Conservation (phyloP, 2,797 vertebrate species). For the Sorex maritimensis region DNA sequence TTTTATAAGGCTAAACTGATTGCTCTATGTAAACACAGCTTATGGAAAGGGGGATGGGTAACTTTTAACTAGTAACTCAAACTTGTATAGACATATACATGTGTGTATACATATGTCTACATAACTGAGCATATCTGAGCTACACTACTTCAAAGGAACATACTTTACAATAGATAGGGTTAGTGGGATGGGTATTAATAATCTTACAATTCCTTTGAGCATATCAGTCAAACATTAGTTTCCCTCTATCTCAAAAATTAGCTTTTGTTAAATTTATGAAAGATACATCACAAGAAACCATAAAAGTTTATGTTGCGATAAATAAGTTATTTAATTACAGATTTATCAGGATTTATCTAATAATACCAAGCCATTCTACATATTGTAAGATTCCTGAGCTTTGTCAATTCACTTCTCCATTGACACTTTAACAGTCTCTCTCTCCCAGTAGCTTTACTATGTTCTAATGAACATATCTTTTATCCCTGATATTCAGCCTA, state of each 20-base stretch:
- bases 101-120: background rate
- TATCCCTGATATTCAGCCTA: slow-evolving; percentile 72
- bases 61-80: background rate
- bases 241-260: slow-evolving; percentile 62
- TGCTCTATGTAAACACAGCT: slow-evolving; percentile 73
- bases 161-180: slow-evolving; percentile 37
- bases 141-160: slow-evolving; percentile 65
- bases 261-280: slow-evolving; percentile 65
- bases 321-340: slow-evolving; percentile 72
- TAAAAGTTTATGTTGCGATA: slow-evolving; percentile 63
- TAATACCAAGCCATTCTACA: slow-evolving; percentile 66
- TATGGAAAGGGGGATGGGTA: background rate
- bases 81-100: background rate
- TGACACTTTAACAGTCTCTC: slow-evolving; percentile 54
- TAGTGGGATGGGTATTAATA: background rate
- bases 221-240: slow-evolving; percentile 59
- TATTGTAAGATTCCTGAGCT: slow-evolving; percentile 79
- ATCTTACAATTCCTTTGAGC: slow-evolving; percentile 61
- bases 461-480: slow-evolving; percentile 67
- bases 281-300: slow-evolving; percentile 67
- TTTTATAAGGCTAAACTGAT: slow-evolving; percentile 82
- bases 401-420: slow-evolving; percentile 50
- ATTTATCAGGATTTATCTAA: slow-evolving; percentile 49
- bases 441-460: slow-evolving; percentile 71
- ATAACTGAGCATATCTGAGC: background rate